These are phyloP conservation scores for Alentia gelatinosa DNA, from an alignment of 2,888 invertebrate genomes.

Conservation along the genomic window DNA sequence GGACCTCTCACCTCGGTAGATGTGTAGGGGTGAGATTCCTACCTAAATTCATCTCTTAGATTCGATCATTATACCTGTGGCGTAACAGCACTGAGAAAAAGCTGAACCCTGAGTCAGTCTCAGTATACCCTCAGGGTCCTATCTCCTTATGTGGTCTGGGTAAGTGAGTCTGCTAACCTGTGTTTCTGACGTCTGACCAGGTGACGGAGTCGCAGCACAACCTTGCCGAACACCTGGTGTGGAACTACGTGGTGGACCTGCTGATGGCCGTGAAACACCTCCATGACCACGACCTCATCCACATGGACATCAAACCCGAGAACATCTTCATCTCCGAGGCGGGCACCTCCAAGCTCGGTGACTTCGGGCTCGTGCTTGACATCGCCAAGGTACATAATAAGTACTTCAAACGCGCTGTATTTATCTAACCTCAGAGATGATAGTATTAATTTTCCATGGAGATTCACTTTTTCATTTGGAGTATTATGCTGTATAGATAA, in stretches of 20 bases:
- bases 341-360: slow-evolving; percentile 86
- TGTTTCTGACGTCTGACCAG: no score
- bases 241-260: slow-evolving; percentile 86
- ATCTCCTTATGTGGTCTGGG: no score
- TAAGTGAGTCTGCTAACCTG: no score
- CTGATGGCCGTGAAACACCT: slow-evolving; percentile 85
- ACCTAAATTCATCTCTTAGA: no score
- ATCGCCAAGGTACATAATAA: slow-evolving; percentile 81
- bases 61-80: no score
- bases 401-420: neutral
- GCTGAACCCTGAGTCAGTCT: no score
- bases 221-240: slow-evolving; percentile 85
- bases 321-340: slow-evolving; percentile 87
- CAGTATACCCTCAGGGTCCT: no score
- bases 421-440: neutral
- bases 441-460: neutral
- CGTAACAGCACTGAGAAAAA: no score
- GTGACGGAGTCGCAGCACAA: slow-evolving; percentile 81
- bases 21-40: no score
- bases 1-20: no score
- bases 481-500: neutral
- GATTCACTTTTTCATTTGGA: neutral
- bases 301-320: slow-evolving; percentile 89
- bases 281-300: slow-evolving; percentile 86
- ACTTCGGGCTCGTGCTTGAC: slow-evolving; percentile 88